These are phyloP conservation scores for Phrynosoma platyrhinos DNA, from an alignment of 2,113 vertebrate genomes.

Conservation along the genomic window DNA sequence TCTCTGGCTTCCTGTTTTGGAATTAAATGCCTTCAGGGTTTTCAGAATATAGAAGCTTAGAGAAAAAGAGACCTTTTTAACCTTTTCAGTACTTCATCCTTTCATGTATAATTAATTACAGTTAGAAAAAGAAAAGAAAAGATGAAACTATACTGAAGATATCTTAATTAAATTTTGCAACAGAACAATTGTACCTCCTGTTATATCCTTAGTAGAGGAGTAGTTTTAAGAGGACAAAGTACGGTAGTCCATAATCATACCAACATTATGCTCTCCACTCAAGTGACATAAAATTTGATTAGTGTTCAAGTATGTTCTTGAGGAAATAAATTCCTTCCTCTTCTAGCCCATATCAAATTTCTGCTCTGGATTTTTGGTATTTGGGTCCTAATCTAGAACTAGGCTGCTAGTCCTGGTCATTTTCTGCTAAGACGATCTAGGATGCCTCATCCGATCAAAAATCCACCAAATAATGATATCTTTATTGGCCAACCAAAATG, in stretches of 20 bases:
- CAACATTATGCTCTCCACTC: neutral
- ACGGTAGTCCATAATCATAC: neutral
- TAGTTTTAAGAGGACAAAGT: constrained; percentile 13
- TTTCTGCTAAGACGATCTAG: too few relatives aligned
- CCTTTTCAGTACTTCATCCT: constrained; percentile 73
- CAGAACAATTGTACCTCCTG: constrained; percentile 38
- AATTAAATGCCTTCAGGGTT: constrained; percentile 84
- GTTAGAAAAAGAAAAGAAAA: constrained; percentile 37
- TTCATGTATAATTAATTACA: constrained; percentile 48
- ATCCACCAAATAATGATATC: too few relatives aligned
- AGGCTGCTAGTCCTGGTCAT: neutral
- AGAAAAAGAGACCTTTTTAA: constrained; percentile 81
- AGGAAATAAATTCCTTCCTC: neutral
- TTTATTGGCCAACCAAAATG: too few relatives aligned
- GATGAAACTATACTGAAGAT: constrained; percentile 43
- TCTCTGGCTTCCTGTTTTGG: constrained; percentile 90
- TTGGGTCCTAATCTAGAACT: neutral
- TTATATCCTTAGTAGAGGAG: neutral
- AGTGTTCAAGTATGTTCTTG: neutral
- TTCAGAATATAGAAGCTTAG: constrained; percentile 78
- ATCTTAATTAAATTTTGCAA: constrained; percentile 35
- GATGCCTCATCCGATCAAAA: too few relatives aligned
- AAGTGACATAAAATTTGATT: neutral
- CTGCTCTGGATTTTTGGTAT: neutral
- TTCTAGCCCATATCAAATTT: neutral